Evolutionary conservation across 2,888 invertebrate genomes (phyloP), one percentile per base, ranked within the genome.

Genomic region (Ormyrus pomaceus): DNA sequence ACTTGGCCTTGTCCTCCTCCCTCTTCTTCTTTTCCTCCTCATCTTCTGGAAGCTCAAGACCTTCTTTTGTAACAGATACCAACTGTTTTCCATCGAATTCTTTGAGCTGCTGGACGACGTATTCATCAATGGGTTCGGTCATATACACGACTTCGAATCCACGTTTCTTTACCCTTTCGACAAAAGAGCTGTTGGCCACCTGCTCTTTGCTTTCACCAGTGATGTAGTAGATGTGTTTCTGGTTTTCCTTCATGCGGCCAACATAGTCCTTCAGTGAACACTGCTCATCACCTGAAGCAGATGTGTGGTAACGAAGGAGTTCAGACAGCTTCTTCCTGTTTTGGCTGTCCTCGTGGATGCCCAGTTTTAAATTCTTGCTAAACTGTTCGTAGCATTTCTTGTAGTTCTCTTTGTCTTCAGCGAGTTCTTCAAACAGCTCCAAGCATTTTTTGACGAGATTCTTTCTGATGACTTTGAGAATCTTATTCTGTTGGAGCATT

Each of bases 371-470:
- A 90, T 99, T 99, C 93, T 99, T 99, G 91, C 96, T 95, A 92
- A 99, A 99, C 89, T 99, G 98, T 89, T 99, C 98, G 87, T 99
- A 99, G 93, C 96, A 99, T 91, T 99, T 99, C 93, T 99, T 99
- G 94, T 96, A 99, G 90, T 96, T 96, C 85, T 99, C 99, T 88
- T 98, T 98, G 91, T 99, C 98, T 89, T 99, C 99, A 0, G 97
- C 93, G 48, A 99, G 92, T 91, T 99, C 99, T 83, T 99, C 99
- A 86, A 99, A 98, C 74, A 99, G 93, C 91, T 99, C 99, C 87
- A 99, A 89, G 89, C 98, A 98, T 92, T 99, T 99, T 94, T 99
- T 99, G n/a, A 99, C 99, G 84, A 99, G 93, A 90, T 99, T 99
- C 93, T 99, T 99, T 83, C 99, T 95, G 89, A 99, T 99, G 0